Conservation (phyloP, 2,113 vertebrate genomes). For the Macrotis lagotis region DNA sequence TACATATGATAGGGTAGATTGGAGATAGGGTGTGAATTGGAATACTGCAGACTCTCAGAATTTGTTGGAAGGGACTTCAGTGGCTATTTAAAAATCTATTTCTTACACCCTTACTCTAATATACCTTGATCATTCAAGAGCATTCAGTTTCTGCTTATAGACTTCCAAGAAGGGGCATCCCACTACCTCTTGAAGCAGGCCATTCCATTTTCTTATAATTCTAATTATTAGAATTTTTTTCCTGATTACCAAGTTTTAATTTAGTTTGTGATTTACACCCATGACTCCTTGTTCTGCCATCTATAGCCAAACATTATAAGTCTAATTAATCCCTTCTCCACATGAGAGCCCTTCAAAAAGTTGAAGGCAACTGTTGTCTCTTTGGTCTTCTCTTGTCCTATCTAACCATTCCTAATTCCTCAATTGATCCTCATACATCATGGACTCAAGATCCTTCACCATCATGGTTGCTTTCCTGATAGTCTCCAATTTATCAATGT, state of each 20-base stretch:
- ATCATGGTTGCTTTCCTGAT: not conserved
- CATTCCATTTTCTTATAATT: not conserved
- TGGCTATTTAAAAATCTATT: not conserved
- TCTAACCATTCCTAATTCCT: not conserved
- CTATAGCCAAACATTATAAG: not conserved
- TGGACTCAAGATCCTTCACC: not conserved
- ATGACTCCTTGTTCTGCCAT: not conserved
- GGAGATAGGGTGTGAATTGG: slow-evolving; percentile 40
- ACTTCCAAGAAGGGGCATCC: not conserved
- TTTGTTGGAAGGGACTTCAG: not conserved
- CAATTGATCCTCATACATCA: not conserved
- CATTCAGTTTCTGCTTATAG: not conserved
- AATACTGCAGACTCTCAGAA: not conserved
- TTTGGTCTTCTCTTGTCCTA: not conserved
- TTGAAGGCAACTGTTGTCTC: not conserved
- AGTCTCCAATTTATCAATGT: not conserved
- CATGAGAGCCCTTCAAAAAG: not conserved
- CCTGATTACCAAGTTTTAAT: not conserved
- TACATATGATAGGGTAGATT: slow-evolving; percentile 25
- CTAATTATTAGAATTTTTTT: not conserved
- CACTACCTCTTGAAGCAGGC: not conserved
- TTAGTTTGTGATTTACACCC: not conserved
- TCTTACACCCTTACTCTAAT: not conserved
- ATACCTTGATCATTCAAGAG: not conserved
- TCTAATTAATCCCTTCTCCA: not conserved